Evolutionary conservation across 1,140 invertebrate species (phyloP), one percentile per base, ranked within the genome.

Genomic region (Drosophila guanche): DNA sequence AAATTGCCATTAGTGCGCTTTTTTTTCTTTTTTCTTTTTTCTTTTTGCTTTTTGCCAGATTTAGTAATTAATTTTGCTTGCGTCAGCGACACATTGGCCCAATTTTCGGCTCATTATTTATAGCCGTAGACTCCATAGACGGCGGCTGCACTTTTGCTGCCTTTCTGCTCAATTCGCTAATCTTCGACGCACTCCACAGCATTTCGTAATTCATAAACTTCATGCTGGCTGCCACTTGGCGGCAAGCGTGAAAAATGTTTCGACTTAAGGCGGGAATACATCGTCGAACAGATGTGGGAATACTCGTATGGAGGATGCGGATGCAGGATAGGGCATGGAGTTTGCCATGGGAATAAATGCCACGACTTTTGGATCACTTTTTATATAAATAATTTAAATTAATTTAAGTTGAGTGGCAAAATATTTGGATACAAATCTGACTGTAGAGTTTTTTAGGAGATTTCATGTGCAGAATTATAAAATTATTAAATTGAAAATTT

Each of bases 81-180:
- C 23, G 60, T 65, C 63, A 67, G 47, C 51, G 42, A 81, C 54
- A 61, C 58, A 83, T 59, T 83, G 55, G 45, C 79, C 62, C 23
- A 73, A 45, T 70, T 81, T 42, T 3, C 22, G 16, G 42, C 14
- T 54, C 23, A 53, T 62, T 74, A 74, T 74, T 74, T 65, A 63
- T 78, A 74, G 79, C 53, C 60, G 29, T 0, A 20, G 16, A 45
- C 47, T 69, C 40, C 40, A 55, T 41, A 16, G 23, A 14, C 10
- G 43, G 22, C 61, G 43, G 22, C 61, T 63, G 33, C 16, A 56
- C 10, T 52, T 20, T 20, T 20, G 16, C 16, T 20, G 16, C 6
- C 14, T 20, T 54, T 53, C 16, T 53, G 61, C 50, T 56, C n/a
- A 10, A 48, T 46, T 45, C 25, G 51, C 57, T 56, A 68, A 75